Base-by-base conservation (phyloP, 1,140 invertebrate species). In the Drosophila auraria region DNA sequence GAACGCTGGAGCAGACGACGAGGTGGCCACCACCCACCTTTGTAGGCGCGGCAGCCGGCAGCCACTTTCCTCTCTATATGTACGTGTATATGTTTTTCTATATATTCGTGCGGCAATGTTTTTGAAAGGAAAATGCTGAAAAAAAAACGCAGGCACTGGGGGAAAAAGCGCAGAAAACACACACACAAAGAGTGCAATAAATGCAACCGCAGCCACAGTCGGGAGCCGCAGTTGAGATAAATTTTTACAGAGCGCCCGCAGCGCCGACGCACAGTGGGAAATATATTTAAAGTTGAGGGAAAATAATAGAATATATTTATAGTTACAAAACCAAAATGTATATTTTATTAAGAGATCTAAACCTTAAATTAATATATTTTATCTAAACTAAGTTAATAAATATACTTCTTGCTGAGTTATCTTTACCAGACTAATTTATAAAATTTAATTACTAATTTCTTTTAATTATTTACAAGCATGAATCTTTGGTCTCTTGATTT, bases 71-170 rank as follows among this genome's bases (percentile, higher is more conserved):
- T 56, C 7, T 54, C 23, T 57, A 57, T 40, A 23, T 84, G 66
- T 87, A 71, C 68, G 38, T 78, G 62, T 78, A 44, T 77, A 68
- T 77, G 62, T 77, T 60, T 56, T 70, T 70, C 51, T 78, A 78
- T 78, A 78, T 77, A 54, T 73, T 44, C 75, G 83, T 77, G 76
- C 15, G 66, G 68, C 79, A 76, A 82, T 83, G 84, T 81, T 89
- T 79, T 87, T 87, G 78, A 87, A 87, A 87, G 81, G 84, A 83
- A 89, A 87, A 80, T 71, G 84, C 62, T 64, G 64, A 65, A 80
- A 62, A 87, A 60, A 60, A 68, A 68, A 59, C 61, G 47, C 53
- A 76, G 61, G 20, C 63, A 53, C 62, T 49, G 51, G 47, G 30
- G 58, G 50, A 17, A 75, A 74, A 74, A 20, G 23, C 17, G 42